These are phyloP conservation scores for Tetranychus piercei DNA, from an alignment of 2,888 invertebrate species.

Conservation along the genomic window DNA sequence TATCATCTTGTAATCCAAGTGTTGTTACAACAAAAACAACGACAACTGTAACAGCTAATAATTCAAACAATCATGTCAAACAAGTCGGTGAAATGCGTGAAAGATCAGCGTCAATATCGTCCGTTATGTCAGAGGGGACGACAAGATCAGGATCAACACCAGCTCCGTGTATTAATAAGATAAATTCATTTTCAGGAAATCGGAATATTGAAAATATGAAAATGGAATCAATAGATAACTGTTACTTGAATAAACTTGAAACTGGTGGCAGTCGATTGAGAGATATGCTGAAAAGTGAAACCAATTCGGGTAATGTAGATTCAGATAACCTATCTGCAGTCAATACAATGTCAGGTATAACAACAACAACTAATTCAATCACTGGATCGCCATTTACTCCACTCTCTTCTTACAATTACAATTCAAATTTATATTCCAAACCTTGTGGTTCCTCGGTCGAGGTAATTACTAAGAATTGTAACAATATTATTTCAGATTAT, in stretches of 20 bases:
- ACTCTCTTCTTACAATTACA: neutral
- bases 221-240: neutral
- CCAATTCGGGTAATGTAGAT: neutral
- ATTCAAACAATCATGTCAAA: neutral
- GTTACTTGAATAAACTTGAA: neutral
- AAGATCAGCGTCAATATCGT: slow-evolving; percentile 6
- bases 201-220: neutral
- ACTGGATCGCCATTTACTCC: neutral
- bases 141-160: neutral
- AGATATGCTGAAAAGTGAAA: neutral
- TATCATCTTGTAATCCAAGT: neutral
- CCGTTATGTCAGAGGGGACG: neutral
- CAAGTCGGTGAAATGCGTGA: neutral
- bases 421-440: neutral
- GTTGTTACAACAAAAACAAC: neutral
- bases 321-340: neutral
- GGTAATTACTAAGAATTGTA: neutral
- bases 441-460: neutral
- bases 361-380: neutral
- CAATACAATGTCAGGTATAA: neutral
- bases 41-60: neutral
- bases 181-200: neutral
- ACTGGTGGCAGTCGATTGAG: neutral
- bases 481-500: neutral
- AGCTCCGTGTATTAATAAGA: neutral